Percentiles rank a stretch among this genome's conserved stretches.
Evolutionary conservation across 35 echinoderm and acorn worm genomes (phyloP).

Genomic region (Amphiura filiformis): DNA sequence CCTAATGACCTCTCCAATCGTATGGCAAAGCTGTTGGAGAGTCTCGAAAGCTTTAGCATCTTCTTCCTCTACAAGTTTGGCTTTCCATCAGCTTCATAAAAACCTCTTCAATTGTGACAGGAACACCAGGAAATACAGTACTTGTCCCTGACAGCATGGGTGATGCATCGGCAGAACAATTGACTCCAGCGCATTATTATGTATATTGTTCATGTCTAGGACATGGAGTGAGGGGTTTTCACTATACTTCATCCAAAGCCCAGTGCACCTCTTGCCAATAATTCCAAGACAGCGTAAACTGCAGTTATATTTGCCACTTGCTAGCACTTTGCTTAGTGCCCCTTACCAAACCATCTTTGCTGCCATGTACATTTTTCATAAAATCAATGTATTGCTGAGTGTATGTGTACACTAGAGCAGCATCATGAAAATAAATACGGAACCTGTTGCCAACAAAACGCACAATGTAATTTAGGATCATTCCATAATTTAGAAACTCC

Average conservation of each 20-base stretch:
- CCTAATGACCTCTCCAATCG: not conserved
- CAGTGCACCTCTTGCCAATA: not conserved
- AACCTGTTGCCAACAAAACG: not conserved
- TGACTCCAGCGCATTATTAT: too few relatives aligned
- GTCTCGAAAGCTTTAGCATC: too few relatives aligned
- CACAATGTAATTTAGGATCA: not conserved
- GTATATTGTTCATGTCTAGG: not conserved
- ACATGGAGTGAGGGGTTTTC: not conserved
- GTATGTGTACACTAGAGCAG: not conserved
- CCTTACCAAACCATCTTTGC: not conserved
- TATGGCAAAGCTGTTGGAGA: not conserved
- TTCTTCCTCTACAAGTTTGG: too few relatives aligned
- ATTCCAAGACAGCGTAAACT: not conserved
- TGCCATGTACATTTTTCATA: not conserved
- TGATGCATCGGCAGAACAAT: not conserved
- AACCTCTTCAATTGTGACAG: not conserved
- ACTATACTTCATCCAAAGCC: not conserved
- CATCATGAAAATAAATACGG: not conserved
- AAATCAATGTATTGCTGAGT: not conserved
- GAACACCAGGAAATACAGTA: not conserved
- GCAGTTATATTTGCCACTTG: not conserved
- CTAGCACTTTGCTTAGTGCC: not conserved
- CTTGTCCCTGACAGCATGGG: not conserved
- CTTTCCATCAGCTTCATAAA: not conserved
- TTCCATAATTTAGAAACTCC: not conserved